phyloP scores from a whole-genome alignment of 2,797 vertebrate genomes.

The Brotula barbata region DNA sequence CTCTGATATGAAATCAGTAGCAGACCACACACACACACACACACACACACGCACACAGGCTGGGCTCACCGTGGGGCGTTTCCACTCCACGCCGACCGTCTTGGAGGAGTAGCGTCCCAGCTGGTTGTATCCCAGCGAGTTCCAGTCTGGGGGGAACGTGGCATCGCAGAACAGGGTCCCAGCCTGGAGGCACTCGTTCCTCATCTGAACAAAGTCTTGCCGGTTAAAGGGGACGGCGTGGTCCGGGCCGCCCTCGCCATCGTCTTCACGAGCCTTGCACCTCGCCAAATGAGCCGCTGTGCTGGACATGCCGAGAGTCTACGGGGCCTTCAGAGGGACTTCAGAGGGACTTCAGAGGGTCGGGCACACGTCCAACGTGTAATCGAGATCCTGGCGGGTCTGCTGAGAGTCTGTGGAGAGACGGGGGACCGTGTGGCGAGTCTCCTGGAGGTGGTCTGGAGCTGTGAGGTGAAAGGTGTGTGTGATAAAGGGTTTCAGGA shows the following conservation, averaged over 20 bases:
- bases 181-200: constrained; percentile 68
- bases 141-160: constrained; percentile 76
- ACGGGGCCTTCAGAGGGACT: not conserved
- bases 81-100: constrained; percentile 79
- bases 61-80: constrained; percentile 75
- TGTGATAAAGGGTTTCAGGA: constrained; percentile 2
- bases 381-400: too few species aligned
- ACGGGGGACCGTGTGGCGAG: not conserved
- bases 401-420: not conserved
- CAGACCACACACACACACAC: too few species aligned
- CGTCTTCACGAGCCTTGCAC: constrained; percentile 67
- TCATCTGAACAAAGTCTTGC: constrained; percentile 81
- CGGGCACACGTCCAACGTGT: not conserved
- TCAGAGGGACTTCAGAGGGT: not conserved
- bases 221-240: constrained; percentile 75
- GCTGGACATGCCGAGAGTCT: constrained; percentile 53
- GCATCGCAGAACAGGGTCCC: constrained; percentile 82
- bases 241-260: constrained; percentile 71
- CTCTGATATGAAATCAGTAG: too few species aligned
- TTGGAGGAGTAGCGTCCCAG: constrained; percentile 81
- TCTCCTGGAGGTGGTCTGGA: not conserved
- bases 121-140: constrained; percentile 84
- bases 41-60: too few species aligned
- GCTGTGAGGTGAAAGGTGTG: not conserved
- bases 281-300: constrained; percentile 59